phyloP scores from a whole-genome alignment of 2,888 invertebrate genomes.

The Parapristionchus giblindavisi region DNA sequence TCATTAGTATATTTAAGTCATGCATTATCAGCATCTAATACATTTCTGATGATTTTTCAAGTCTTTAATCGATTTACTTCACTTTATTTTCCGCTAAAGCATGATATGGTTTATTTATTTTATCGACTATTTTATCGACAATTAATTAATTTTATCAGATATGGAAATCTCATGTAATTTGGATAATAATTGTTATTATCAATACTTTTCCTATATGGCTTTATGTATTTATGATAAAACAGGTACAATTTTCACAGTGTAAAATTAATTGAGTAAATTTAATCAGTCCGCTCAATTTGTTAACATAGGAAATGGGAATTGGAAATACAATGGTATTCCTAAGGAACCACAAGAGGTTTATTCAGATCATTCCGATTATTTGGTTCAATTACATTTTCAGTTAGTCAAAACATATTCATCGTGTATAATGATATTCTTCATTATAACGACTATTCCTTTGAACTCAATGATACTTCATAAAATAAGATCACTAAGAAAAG shows the following conservation, averaged over 20 bases:
- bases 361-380: not conserved
- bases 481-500: not conserved
- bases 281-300: not conserved
- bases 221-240: not conserved
- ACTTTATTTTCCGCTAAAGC: not conserved
- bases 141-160: not conserved
- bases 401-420: not conserved
- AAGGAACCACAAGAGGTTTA: not conserved
- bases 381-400: not conserved
- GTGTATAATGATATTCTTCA: not conserved
- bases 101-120: not conserved
- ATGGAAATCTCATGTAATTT: not conserved
- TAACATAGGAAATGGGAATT: not conserved
- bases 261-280: too few species aligned
- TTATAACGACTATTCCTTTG: not conserved
- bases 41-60: not conserved
- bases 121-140: not conserved
- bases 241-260: too few species aligned
- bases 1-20: not conserved
- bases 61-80: constrained; percentile 5
- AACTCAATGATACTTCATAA: not conserved
- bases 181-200: not conserved
- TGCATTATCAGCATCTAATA: not conserved
- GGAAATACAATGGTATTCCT: not conserved
- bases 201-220: not conserved